Evolutionary conservation across 2,113 vertebrate genomes (phyloP), one percentile per base, ranked within the genome.

Genomic region (Dipodomys stephensi): DNA sequence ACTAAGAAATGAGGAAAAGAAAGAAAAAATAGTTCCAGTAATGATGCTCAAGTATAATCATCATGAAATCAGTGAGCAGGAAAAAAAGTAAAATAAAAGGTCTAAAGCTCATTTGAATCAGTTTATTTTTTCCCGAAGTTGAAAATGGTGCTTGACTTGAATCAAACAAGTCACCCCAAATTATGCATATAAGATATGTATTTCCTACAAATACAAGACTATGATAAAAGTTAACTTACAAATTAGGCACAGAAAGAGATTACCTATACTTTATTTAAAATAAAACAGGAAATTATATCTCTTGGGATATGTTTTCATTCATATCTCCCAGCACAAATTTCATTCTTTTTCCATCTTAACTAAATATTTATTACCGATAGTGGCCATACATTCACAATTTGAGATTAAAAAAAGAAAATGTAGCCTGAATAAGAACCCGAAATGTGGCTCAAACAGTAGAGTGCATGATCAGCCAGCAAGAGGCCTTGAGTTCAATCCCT

Each of bases 11-110:
- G 30, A 90, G 67, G 11, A 28, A 64, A 94, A 49, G 0, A 62
- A 68, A 68, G 6, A 25, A 72, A 39, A 8, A 49, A 8, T 67
- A 65, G 46, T 35, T 22, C 1, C 30, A 13, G 25, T 68, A 44
- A 92, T 74, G 84, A 88, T 16, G 13, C 25, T 80, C 23, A 80
- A 19, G n/a, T 79, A 91, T 1, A 87, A 15, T 64, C 79, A 84
- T 72, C 20, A 78, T 62, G 68, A 95, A 95, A 62, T 77, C 76
- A 88, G n/a, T 49, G 8, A 71, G 10, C 32, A 83, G 67, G 2
- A 77, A 20, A 91, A 76, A 46, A 18, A 6, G 67, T 23, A 78
- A 25, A 57, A 79, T 27, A 25, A 82, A 77, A 62, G 78, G 23
- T 81, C 49, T 72, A 69, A 87, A 71, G 78, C 39, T 68, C 2